Percentiles rank a stretch among this genome's conserved stretches.
Conservation (phyloP, 2,888 invertebrate species). For the Portevinia maculata region DNA sequence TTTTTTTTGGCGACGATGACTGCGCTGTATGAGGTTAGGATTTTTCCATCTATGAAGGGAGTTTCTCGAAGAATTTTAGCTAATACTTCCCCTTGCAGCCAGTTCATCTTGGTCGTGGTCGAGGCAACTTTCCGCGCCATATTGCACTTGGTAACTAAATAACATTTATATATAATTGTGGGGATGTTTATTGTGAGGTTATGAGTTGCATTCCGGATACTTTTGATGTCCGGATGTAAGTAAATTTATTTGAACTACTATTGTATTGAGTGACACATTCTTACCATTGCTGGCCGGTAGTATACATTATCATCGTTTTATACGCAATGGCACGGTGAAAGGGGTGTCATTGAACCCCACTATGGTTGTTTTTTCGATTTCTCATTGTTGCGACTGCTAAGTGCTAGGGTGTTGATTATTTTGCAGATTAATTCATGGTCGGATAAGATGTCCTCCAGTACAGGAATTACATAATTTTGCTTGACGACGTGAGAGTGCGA, state of each 20-base stretch:
- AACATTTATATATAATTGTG: background rate
- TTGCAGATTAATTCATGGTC: too few relatives aligned
- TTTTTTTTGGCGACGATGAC: constrained; percentile 48
- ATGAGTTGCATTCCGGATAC: constrained; percentile 3
- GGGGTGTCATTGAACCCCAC: too few relatives aligned
- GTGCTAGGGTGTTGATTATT: too few relatives aligned
- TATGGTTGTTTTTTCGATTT: too few relatives aligned
- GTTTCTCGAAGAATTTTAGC: constrained; percentile 60
- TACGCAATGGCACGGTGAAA: too few relatives aligned
- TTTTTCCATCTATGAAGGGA: constrained; percentile 44
- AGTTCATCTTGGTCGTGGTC: background rate
- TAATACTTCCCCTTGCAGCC: constrained; percentile 10
- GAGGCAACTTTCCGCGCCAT: constrained; percentile 39
- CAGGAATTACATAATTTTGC: too few relatives aligned
- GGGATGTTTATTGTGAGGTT: constrained; percentile 34
- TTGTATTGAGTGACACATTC: too few relatives aligned
- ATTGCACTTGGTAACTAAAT: constrained; percentile 12
- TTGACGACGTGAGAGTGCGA: too few relatives aligned
- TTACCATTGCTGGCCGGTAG: too few relatives aligned
- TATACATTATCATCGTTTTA: too few relatives aligned
- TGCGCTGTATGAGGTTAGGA: constrained; percentile 62
- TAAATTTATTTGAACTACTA: constrained; percentile 27
- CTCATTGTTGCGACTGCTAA: too few relatives aligned
- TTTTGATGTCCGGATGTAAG: background rate
- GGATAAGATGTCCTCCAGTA: too few relatives aligned